Base-by-base conservation (phyloP, 2,888 invertebrate genomes). In the Apamea sordens region DNA sequence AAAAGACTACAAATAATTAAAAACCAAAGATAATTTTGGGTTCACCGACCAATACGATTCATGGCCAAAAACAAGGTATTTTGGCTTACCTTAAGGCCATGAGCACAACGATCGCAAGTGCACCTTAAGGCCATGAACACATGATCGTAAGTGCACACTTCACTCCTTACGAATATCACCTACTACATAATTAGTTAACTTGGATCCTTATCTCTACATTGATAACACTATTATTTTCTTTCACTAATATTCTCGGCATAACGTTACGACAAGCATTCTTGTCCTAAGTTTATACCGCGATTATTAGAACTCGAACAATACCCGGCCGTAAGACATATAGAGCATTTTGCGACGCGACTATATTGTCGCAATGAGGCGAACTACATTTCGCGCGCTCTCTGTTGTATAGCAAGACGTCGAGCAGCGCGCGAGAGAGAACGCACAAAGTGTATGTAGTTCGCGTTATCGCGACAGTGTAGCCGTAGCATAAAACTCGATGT, bases 1-100 rank as follows among this genome's bases (percentile, higher is more conserved):
- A 69, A 36, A 82, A 75, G n/a, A 64, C 21, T 56, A 47, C 15
- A 82, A 36, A 72, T 61, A 4, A 81, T 53, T 61, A 63, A 41
- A 84, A 84, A 78, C 13, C 72, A 78, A 50, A 83, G 36, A 76
- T 18, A 79, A 82, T 72, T 63, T 47, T 65, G 18, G 32, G 41
- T 67, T 50, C 13, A 32, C 32, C 21, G 13, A 69, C 50, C 44
- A 65, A 32, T 44, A 6, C 53, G 13, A 47, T 10, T 21, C 18
- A 28, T 44, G 21, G 15, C 13, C n/a, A 47, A 53, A 44, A 32
- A n/a, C 21, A n/a, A 59, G 67, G n/a, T 4, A 53, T n/a, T 56
- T 24, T 56, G 28, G 28, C 41, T 53, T 28, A 24, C 28, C 8
- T 2, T 64, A 32, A 47, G 36, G 44, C 18, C 21, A 36, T 28